Base-by-base conservation (phyloP, 2,888 invertebrate genomes). In the Catocala sponsa region DNA sequence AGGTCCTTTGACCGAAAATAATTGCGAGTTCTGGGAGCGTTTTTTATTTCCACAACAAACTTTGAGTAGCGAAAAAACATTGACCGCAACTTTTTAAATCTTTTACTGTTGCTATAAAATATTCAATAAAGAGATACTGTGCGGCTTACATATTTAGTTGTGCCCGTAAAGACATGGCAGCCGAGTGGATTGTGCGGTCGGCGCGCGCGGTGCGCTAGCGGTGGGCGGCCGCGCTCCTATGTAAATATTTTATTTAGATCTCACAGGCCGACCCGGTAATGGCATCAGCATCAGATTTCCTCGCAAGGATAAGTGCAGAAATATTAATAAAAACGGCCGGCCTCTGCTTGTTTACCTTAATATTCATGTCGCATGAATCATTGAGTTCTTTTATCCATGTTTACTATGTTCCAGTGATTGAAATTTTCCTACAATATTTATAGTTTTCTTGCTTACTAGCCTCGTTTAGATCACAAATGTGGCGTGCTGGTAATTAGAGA, bases 241-340 rank as follows among this genome's bases (percentile, higher is more conserved):
- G 70, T 87, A 83, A 86, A 88, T 89, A 86, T 87, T 88, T 87
- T 82, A 88, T 85, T 81, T 72, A 68, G 65, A 70, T 64, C 74
- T 72, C 74, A 54, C 72, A 59, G 50, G 61, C 71, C 68, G 61
- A 58, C 56, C 63, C 70, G 51, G 75, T 76, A 80, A 82, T 76
- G 72, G 76, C 73, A 74, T 76, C 69, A 78, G 70, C 71, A 66
- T 71, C 82, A 81, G 81, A 83, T 80, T 82, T 78, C 64, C 68
- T 75, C 74, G 64, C 73, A 70, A 77, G 70, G 64, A 74, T 75
- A 78, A 76, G 66, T 76, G 63, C 46, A 75, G 55, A 76, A 78
- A 81, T 80, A 80, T 81, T 76, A 78, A 82, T 77, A 79, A 73
- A 77, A 81, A 71, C 67, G 62, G 65, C 54, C 62, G 59, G 42